Evolutionary conservation across 2,797 vertebrate genomes (phyloP), one percentile per base, ranked within the genome.

Genomic region (Scyliorhinus canicula): DNA sequence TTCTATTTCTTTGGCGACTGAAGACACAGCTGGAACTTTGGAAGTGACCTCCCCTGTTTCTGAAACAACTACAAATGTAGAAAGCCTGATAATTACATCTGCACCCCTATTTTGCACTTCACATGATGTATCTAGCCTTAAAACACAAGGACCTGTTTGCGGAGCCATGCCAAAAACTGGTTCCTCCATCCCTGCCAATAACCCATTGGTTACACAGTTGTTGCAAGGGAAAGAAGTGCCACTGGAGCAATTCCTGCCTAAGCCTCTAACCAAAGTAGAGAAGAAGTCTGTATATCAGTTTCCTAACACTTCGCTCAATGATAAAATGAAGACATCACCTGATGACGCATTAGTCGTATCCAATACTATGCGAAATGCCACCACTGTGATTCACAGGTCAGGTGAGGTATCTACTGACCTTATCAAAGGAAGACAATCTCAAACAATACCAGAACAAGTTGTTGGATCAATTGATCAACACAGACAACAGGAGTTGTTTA

Each of bases 221-320:
- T 98, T 99, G 74, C 99, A 99, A 95, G 99, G 98, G 84, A 98
- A 99, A 97, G 98, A 98, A 8, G 98, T 99, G 95, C 98, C 99
- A 0, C 95, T 99, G 96, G 99, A 99, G 96, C 98, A 98, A 95
- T 99, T 99, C 96, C 98, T 99, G 96, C 98, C 98, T 44, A 98
- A 98, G 96, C 96, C 98, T 11, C 96, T 98, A 93, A 97, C 98
- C 96, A 98, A 97, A 96, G 96, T 96, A 4, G 98, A 98, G 35
- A 95, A 96, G 95, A 98, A 96, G 95, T 65, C 96, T 0, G 95
- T 96, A n/a, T 96, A 96, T 0, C 71, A 96, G 60, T 50, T 94
- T 93, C 67, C 91, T 47, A 65, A 93, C 69, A 95, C 95, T 40
- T 3, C 96, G 55, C 96, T 79, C 69, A 96, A 97, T 6, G 97